phyloP scores from a whole-genome alignment of 2,113 vertebrate species.

The Anarhynchus alexandrinus region DNA sequence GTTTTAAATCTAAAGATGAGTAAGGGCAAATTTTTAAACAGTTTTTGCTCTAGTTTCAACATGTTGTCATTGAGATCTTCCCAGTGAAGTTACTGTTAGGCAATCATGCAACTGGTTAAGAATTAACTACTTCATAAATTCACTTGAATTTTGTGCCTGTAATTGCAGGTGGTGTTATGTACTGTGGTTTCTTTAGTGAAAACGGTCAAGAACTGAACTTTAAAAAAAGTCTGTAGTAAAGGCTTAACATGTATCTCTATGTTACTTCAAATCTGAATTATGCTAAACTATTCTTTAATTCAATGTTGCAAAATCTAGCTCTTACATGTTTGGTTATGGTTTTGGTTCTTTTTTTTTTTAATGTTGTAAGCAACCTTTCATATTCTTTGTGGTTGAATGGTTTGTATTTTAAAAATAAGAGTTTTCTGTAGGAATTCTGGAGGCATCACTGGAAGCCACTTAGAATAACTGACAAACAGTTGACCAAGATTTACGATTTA shows the following conservation, averaged over 20 bases:
- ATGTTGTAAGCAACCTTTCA: background rate
- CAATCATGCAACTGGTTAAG: background rate
- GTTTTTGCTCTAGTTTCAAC: background rate
- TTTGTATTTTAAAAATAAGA: background rate
- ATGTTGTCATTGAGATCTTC: background rate
- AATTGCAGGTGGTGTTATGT: background rate
- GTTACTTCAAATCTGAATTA: background rate
- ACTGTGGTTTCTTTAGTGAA: background rate
- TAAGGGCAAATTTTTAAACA: background rate
- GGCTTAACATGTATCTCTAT: background rate
- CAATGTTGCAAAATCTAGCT: background rate
- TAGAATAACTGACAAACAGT: background rate
- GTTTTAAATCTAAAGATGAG: background rate
- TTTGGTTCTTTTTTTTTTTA: background rate
- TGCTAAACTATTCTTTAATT: background rate
- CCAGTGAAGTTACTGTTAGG: background rate
- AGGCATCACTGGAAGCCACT: background rate
- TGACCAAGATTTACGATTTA: background rate
- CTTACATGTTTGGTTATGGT: no score
- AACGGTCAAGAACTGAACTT: background rate
- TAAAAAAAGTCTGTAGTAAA: background rate
- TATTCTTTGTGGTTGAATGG: background rate
- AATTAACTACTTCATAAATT: background rate
- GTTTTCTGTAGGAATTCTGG: background rate
- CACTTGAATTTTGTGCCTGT: background rate